Conservation (phyloP, 2,888 invertebrate genomes). For the Invenusta paracnida region DNA sequence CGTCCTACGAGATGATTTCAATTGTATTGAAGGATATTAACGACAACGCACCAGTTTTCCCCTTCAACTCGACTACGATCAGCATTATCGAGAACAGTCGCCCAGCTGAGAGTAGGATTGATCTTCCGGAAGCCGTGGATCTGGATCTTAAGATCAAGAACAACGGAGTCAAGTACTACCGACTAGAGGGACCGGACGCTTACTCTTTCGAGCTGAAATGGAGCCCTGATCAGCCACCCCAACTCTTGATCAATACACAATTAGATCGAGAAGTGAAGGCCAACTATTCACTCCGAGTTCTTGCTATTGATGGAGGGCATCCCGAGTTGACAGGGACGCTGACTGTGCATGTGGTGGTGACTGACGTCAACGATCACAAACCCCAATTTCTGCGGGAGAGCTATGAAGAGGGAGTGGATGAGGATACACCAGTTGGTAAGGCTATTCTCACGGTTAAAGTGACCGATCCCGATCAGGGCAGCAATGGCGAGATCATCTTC, state of each 20-base stretch:
- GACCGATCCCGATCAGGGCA: slow-evolving; percentile 20
- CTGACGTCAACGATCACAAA: slow-evolving; percentile 33
- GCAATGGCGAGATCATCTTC: slow-evolving; percentile 12
- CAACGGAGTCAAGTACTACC: slow-evolving; percentile 11
- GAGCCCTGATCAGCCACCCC: neutral
- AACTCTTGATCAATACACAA: neutral
- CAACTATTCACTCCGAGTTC: slow-evolving; percentile 5
- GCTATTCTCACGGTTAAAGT: neutral
- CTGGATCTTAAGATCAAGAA: neutral
- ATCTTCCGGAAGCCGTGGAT: slow-evolving; percentile 25
- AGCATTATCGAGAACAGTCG: slow-evolving; percentile 18
- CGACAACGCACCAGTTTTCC: slow-evolving; percentile 30
- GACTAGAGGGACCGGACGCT: slow-evolving; percentile 10
- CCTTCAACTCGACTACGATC: neutral
- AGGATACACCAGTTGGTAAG: slow-evolving; percentile 15
- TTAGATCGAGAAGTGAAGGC: slow-evolving; percentile 32
- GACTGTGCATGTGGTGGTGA: neutral
- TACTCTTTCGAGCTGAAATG: slow-evolving; percentile 32
- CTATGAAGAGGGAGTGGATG: slow-evolving; percentile 11
- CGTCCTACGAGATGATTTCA: neutral
- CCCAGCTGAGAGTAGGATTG: neutral
- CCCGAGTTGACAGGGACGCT: slow-evolving; percentile 32
- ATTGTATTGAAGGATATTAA: slow-evolving; percentile 24
- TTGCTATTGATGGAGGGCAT: slow-evolving; percentile 35
- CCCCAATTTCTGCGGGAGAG: slow-evolving; percentile 22